These are phyloP conservation scores for Ichneumoninae sp. DNA, from an alignment of 2,888 invertebrate genomes.

Conservation along the genomic window DNA sequence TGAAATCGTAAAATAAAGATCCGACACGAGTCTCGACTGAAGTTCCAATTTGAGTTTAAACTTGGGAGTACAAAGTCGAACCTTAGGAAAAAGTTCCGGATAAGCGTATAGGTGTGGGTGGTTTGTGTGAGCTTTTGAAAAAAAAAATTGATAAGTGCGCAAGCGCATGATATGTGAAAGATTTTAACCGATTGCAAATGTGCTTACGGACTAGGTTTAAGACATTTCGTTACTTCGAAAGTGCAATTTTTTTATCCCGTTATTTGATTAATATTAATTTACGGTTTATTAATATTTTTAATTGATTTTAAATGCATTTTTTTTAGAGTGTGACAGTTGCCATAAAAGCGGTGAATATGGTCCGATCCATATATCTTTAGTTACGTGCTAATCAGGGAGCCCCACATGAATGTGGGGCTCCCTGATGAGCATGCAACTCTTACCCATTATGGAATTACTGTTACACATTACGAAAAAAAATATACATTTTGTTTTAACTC, in stretches of 20 bases:
- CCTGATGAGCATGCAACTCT: too few species aligned
- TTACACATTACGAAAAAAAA: too few species aligned
- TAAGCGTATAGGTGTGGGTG: neutral
- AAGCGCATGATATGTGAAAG: neutral
- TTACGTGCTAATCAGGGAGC: too few species aligned
- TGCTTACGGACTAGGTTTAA: neutral
- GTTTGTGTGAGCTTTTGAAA: neutral
- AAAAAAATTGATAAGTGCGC: constrained; percentile 1
- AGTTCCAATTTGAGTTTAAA: neutral
- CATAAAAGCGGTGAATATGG: too few species aligned
- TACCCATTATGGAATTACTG: too few species aligned
- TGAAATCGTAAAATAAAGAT: too few species aligned
- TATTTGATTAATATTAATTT: neutral
- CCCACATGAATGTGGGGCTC: too few species aligned
- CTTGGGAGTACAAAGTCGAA: neutral
- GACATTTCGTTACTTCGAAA: neutral
- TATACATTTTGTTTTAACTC: too few species aligned
- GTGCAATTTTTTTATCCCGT: neutral
- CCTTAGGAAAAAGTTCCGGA: neutral
- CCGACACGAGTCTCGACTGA: too few species aligned
- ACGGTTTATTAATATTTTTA: neutral
- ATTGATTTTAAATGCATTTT: too few species aligned
- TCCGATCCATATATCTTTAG: too few species aligned
- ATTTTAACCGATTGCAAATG: neutral
- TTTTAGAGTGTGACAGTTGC: too few species aligned